These are phyloP conservation scores for Odontocerum albicorne DNA, from an alignment of 2,888 invertebrate species.

Conservation along the genomic window DNA sequence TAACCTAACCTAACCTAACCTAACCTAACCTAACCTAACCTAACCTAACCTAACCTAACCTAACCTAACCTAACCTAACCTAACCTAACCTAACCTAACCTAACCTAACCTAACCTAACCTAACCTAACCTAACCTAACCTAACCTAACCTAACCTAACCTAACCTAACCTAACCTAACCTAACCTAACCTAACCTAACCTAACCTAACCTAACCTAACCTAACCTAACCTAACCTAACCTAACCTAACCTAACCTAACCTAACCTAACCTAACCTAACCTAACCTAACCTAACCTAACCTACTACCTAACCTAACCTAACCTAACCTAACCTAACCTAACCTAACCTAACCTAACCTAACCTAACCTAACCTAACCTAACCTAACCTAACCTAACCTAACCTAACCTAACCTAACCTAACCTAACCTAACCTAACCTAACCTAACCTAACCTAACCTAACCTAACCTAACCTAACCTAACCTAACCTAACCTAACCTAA, in stretches of 20 bases:
- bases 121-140: slow-evolving; percentile 20
- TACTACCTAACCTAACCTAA: too few species aligned
- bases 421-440: too few species aligned
- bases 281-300: too few species aligned
- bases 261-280: slow-evolving; percentile 3
- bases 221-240: slow-evolving; percentile 8
- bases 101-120: slow-evolving; percentile 15
- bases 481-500: too few species aligned
- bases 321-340: slow-evolving; percentile 5
- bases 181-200: slow-evolving; percentile 11
- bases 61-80: slow-evolving; percentile 21
- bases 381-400: too few species aligned
- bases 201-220: slow-evolving; percentile 10
- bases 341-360: too few species aligned
- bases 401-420: too few species aligned
- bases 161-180: slow-evolving; percentile 19
- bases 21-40: slow-evolving; percentile 21
- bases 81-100: slow-evolving; percentile 20
- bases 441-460: too few species aligned
- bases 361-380: too few species aligned
- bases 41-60: slow-evolving; percentile 21
- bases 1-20: slow-evolving; percentile 17
- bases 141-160: slow-evolving; percentile 18
- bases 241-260: slow-evolving; percentile 3
- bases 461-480: too few species aligned